Base-by-base conservation (phyloP, 2,888 invertebrate species). In the Himalopsyche kuldschensis region DNA sequence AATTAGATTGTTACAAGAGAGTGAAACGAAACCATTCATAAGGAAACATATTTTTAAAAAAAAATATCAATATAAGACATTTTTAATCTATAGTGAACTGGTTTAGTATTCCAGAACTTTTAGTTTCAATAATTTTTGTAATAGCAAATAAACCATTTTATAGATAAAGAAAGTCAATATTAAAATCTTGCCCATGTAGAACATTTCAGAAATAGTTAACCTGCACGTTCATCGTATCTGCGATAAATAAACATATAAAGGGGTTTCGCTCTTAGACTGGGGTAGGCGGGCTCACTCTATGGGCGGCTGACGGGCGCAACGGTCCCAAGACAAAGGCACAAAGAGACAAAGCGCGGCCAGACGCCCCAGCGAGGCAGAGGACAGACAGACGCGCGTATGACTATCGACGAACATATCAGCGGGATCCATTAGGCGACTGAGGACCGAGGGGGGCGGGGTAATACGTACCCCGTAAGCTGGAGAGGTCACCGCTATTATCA, bases 401-500 rank as follows among this genome's bases (percentile, higher is more conserved):
- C 82, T 85, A 84, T 85, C 83, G 85, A 85, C 85, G 82, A 48
- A 55, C 80, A 81, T 75, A 84, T 84, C 84, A 79, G 82, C 41
- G 77, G n/a, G 48, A 82, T 80, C 85, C 85, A 82, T 85, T 85
- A 83, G 83, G 80, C 48, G 41, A 63, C 78, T 75, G 69, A 20
- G 47, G 75, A 41, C 15, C 41, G 76, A 17, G 46, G 75, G 17
- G 30, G 31, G 80, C 24, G 80, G 11, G 63, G 69, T n/a, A 41
- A 69, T 31, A 31, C 30, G 82, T 27, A 82, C 41, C 55, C 55
- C 55, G 55, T 55, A 24, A 55, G 55, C 55, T 1, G 55, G 55
- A 55, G 55, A 55, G 55, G 55, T 55, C 55, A 55, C 55, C 55
- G 55, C 55, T 55, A 55, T 55, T 55, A 55, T 55, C 55, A 55